phyloP scores from a whole-genome alignment of 2,113 vertebrate species.

The Lathamus discolor region DNA sequence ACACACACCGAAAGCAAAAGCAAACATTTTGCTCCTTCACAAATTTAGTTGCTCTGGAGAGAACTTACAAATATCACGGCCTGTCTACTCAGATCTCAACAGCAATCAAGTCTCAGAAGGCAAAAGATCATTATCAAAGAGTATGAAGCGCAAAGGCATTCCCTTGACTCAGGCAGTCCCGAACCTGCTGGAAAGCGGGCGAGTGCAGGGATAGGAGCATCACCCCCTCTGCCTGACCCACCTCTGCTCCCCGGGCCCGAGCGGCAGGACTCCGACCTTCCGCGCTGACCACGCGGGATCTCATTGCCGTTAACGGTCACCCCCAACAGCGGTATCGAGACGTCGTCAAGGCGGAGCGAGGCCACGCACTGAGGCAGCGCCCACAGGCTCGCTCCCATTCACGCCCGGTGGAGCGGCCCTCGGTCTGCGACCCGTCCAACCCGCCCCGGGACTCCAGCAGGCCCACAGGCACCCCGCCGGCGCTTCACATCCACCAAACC shows the following conservation, averaged over 20 bases:
- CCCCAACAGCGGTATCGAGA: background rate
- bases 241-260: no score
- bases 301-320: rapidly evolving
- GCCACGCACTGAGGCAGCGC: background rate
- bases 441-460: no score
- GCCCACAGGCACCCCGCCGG: no score
- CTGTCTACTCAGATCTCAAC: background rate
- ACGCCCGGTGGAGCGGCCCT: no score
- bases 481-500: background rate
- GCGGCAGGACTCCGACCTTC: no score
- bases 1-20: rapidly evolving
- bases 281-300: background rate
- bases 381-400: background rate
- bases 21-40: rapidly evolving
- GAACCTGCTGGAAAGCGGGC: background rate
- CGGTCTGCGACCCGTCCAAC: background rate
- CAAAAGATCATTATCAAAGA: background rate
- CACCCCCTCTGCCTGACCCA: background rate
- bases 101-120: background rate
- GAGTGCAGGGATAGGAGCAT: rapidly evolving
- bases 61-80: rapidly evolving
- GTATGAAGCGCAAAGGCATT: background rate
- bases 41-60: background rate
- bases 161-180: background rate
- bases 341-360: no score